phyloP scores from a whole-genome alignment of 2,888 invertebrate genomes.

The Andrena chrysosceles region DNA sequence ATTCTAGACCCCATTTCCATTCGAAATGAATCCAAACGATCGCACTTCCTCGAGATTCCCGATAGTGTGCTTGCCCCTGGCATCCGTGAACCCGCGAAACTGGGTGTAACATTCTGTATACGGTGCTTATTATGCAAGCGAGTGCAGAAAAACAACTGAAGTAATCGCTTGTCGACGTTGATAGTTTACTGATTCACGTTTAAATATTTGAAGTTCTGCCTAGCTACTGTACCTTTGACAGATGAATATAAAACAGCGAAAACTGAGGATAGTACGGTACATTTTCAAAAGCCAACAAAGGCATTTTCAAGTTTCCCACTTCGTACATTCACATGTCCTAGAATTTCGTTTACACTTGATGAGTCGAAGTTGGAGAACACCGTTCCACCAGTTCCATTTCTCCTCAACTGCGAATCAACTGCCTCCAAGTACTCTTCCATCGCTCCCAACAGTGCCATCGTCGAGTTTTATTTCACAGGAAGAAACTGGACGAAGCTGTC shows the following conservation, averaged over 20 bases:
- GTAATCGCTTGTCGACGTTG: no score
- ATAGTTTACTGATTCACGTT: no score
- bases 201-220: no score
- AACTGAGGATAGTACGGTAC: neutral
- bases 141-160: neutral
- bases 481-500: conserved; percentile 24
- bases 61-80: conserved; percentile 54
- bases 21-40: conserved; percentile 69
- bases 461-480: conserved; percentile 5
- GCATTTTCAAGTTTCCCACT: no score
- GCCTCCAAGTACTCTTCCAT: conserved; percentile 25
- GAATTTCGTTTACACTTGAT: conserved; percentile 9
- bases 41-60: conserved; percentile 67
- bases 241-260: no score
- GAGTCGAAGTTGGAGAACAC: conserved; percentile 12
- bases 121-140: conserved; percentile 56
- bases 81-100: conserved; percentile 43
- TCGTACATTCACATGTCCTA: neutral
- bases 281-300: neutral
- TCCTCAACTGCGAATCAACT: conserved; percentile 23
- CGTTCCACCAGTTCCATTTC: conserved; percentile 4
- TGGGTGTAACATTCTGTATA: conserved; percentile 41
- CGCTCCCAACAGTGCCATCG: conserved; percentile 18
- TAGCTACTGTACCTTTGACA: no score
- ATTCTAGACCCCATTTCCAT: conserved; percentile 72